Percentiles rank a stretch among this genome's conserved stretches.
Conservation (phyloP, 2,113 vertebrate genomes). For the Saccopteryx bilineata region DNA sequence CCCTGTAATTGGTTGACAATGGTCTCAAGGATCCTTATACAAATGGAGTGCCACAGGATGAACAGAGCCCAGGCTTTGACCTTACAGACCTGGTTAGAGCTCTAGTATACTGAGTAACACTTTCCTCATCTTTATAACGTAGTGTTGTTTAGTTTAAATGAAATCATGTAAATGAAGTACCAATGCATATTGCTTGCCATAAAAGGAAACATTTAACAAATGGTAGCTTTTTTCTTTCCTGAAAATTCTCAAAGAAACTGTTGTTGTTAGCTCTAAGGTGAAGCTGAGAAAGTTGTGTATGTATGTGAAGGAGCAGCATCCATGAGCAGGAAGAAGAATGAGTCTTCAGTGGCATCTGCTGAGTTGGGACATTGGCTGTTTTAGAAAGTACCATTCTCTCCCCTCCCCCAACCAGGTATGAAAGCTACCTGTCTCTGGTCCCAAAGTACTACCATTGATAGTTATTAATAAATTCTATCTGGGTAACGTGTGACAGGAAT, state of each 20-base stretch:
- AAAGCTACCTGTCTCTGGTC: not conserved
- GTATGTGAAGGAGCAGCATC: not conserved
- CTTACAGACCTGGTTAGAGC: not conserved
- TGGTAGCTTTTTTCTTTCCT: not conserved
- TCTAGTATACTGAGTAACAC: not conserved
- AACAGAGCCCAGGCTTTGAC: not conserved
- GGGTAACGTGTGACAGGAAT: not conserved
- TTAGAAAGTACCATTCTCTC: not conserved
- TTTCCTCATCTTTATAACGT: not conserved
- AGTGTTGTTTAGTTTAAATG: not conserved
- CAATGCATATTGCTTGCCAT: not conserved
- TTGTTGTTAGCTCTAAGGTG: not conserved
- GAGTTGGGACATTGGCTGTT: not conserved
- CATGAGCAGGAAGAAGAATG: not conserved
- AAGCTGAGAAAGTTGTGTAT: not conserved
- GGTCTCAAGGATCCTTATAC: not conserved
- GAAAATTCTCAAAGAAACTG: not conserved
- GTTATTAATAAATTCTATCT: not conserved
- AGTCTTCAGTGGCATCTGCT: not conserved
- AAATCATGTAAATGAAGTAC: not conserved
- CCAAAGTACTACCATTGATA: not conserved
- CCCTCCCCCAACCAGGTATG: rapidly evolving
- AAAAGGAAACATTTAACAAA: not conserved
- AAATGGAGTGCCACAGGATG: not conserved
- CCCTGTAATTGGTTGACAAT: not conserved